Evolutionary conservation across 1,140 invertebrate species (phyloP).

Genomic region (Centruroides sculpturatus): DNA sequence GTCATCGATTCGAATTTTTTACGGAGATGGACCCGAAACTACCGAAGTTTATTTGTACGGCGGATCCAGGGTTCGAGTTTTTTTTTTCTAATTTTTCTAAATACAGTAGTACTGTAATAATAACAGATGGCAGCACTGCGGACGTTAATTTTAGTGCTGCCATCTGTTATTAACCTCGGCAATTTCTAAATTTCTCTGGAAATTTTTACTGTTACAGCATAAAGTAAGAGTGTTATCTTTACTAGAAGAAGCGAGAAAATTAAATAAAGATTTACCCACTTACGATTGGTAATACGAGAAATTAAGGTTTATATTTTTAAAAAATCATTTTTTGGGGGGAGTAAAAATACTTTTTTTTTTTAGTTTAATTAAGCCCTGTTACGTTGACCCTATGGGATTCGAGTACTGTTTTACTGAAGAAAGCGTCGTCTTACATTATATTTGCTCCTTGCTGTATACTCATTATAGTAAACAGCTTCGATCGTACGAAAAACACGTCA

Average conservation of each 20-base stretch:
- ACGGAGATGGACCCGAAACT: conserved; percentile 30
- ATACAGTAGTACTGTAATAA: too few relatives aligned
- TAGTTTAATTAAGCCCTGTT: conserved; percentile 18
- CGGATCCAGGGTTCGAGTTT: conserved; percentile 30
- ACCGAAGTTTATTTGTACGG: conserved; percentile 36
- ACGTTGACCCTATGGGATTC: conserved; percentile 40
- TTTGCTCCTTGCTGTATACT: conserved; percentile 34
- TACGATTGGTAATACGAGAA: conserved; percentile 30
- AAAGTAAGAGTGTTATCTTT: conserved; percentile 31
- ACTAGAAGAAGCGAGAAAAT: conserved; percentile 32
- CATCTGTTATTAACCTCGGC: too few relatives aligned
- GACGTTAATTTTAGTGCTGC: too few relatives aligned
- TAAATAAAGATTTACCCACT: conserved; percentile 35
- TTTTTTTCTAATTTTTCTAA: too few relatives aligned
- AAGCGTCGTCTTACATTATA: conserved; percentile 35
- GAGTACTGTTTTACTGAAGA: conserved; percentile 30
- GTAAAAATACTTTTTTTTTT: too few relatives aligned
- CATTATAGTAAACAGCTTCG: conserved; percentile 29
- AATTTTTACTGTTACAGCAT: conserved; percentile 27
- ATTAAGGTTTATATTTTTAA: not conserved
- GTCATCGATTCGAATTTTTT: conserved; percentile 34
- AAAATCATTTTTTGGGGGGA: not conserved
- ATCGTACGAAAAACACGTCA: conserved; percentile 25
- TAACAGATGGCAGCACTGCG: too few relatives aligned
- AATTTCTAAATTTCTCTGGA: not conserved